Conservation (phyloP, 1,140 invertebrate genomes). For the Megathymus violae region DNA sequence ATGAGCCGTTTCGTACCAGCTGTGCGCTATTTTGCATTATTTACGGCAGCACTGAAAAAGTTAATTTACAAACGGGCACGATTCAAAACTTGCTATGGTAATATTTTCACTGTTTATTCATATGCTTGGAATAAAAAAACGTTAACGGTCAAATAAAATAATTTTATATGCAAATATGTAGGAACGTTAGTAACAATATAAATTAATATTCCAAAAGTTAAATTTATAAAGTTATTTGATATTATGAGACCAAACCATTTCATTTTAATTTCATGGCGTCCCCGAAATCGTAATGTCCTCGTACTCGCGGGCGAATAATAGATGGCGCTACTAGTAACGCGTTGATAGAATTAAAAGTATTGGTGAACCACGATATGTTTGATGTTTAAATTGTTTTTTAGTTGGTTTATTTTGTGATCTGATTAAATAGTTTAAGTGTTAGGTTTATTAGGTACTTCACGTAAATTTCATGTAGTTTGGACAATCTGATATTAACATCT, state of each 20-base stretch:
- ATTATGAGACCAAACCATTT: no score
- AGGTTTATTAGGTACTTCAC: no score
- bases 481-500: no score
- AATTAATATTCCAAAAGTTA: neutral
- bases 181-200: neutral
- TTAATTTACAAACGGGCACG: constrained; percentile 23
- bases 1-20: constrained; percentile 32
- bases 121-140: constrained; percentile 11
- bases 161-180: neutral
- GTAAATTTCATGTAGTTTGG: no score
- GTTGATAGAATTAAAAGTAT: neutral
- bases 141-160: constrained; percentile 5
- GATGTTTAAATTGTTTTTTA: no score
- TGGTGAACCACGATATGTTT: no score
- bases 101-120: constrained; percentile 16
- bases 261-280: no score
- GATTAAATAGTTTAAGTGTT: no score
- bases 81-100: constrained; percentile 17
- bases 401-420: no score
- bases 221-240: neutral
- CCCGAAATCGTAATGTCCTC: no score
- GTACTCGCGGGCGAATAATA: neutral
- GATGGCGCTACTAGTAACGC: constrained; percentile 19
- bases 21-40: constrained; percentile 34
- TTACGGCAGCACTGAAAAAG: constrained; percentile 28